These are phyloP conservation scores for Tanypteryx hageni DNA, from an alignment of 2,888 invertebrate genomes.

Conservation along the genomic window DNA sequence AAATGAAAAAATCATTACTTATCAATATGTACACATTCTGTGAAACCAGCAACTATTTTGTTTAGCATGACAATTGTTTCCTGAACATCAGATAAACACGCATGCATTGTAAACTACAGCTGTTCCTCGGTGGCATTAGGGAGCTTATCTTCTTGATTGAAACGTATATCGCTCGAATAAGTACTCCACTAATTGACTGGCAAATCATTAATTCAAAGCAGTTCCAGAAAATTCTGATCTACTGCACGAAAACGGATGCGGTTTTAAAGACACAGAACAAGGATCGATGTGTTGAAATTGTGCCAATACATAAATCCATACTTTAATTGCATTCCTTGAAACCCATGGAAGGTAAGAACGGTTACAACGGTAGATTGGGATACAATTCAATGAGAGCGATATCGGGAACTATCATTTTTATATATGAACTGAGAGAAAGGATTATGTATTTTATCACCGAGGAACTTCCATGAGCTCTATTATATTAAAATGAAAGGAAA, in stretches of 20 bases:
- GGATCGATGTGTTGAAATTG: background rate
- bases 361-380: too few species aligned
- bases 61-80: background rate
- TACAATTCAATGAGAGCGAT: too few species aligned
- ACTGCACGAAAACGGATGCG: background rate
- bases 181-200: conserved; percentile 34
- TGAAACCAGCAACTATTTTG: background rate
- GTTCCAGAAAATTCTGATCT: background rate
- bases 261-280: background rate
- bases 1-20: too few species aligned
- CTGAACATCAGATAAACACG: background rate
- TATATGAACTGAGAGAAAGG: too few species aligned
- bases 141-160: background rate
- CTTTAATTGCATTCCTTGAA: background rate
- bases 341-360: background rate
- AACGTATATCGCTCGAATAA: background rate
- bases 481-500: background rate
- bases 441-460: too few species aligned
- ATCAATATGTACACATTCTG: background rate
- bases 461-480: background rate
- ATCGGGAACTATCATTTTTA: too few species aligned
- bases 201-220: conserved; percentile 32
- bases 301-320: background rate
- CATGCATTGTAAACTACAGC: background rate
- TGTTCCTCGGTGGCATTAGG: background rate